phyloP scores from a whole-genome alignment of 2,888 invertebrate genomes.

The Linnaemya vulpina region DNA sequence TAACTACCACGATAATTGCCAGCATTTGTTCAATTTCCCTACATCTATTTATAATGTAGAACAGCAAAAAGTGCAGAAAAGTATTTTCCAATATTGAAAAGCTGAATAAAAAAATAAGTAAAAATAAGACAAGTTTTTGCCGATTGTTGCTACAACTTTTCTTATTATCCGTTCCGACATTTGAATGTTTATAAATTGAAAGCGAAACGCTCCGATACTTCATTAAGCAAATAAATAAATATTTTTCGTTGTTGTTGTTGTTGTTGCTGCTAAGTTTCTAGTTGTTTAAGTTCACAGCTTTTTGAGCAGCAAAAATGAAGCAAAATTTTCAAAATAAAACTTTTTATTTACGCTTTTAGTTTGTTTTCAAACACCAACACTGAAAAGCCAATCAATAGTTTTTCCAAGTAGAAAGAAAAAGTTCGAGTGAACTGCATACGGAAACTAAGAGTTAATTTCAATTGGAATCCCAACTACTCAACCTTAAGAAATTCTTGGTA shows the following conservation, averaged over 20 bases:
- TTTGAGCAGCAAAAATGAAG: neutral
- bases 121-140: neutral
- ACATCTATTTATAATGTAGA: constrained; percentile 31
- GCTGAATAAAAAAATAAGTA: constrained; percentile 8
- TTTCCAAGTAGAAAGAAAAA: constrained; percentile 20
- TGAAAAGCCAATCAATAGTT: constrained; percentile 56
- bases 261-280: neutral
- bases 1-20: constrained; percentile 34
- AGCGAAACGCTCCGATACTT: constrained; percentile 38
- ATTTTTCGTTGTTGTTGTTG: neutral
- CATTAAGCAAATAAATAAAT: neutral
- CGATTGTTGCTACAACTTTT: neutral
- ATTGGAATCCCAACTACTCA: neutral
- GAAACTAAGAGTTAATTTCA: neutral
- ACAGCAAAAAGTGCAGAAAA: constrained; percentile 21
- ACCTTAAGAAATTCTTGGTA: too few relatives aligned
- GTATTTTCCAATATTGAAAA: constrained; percentile 34
- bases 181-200: constrained; percentile 31
- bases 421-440: neutral
- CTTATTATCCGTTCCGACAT: constrained; percentile 7
- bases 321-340: constrained; percentile 31
- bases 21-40: constrained; percentile 64
- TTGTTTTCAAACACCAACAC: constrained; percentile 21
- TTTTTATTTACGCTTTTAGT: constrained; percentile 2
- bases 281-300: constrained; percentile 1